A percentile compares a stretch with the other conserved stretches of the same genome.
Evolutionary conservation across 2,888 invertebrate species (phyloP).

Genomic region (Autographa gamma): DNA sequence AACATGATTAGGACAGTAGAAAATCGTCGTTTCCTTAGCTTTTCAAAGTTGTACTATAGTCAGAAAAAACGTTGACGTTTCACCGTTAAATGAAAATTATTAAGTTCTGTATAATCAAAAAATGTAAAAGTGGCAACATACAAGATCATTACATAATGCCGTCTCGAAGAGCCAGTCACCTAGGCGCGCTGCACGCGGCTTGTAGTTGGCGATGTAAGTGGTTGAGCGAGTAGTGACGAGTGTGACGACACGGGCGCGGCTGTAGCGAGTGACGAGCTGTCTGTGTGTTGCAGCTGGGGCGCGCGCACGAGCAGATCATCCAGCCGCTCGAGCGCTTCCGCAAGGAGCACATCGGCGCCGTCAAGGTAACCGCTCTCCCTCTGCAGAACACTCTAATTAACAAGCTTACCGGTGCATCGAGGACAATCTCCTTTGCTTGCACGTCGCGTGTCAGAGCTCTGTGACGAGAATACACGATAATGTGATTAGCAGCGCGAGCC

Average conservation of each 20-base stretch:
- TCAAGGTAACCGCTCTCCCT: conserved; percentile 90
- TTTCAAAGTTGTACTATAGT: no score
- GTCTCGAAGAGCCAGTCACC: background rate
- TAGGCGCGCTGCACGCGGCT: background rate
- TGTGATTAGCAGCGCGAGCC: background rate
- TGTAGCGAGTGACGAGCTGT: background rate
- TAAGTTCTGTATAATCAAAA: no score
- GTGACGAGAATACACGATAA: background rate
- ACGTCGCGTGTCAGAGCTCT: background rate
- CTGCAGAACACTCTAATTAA: no score
- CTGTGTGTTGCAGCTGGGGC: conserved; percentile 91
- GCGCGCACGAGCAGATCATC: conserved; percentile 97
- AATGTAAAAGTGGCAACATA: background rate
- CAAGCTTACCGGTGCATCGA: no score
- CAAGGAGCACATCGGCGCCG: conserved; percentile 98
- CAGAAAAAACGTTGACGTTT: no score
- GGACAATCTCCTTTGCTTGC: no score
- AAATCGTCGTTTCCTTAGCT: no score
- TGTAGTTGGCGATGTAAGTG: background rate
- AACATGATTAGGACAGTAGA: no score
- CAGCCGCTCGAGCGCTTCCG: conserved; percentile 97
- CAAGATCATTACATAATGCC: background rate
- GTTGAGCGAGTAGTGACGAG: background rate
- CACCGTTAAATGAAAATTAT: no score
- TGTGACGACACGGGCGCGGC: no score